Percentiles rank a stretch among this genome's conserved stretches.
These are phyloP conservation scores for Dascyllus trimaculatus DNA, from an alignment of 2,113 vertebrate genomes.

Conservation along the genomic window DNA sequence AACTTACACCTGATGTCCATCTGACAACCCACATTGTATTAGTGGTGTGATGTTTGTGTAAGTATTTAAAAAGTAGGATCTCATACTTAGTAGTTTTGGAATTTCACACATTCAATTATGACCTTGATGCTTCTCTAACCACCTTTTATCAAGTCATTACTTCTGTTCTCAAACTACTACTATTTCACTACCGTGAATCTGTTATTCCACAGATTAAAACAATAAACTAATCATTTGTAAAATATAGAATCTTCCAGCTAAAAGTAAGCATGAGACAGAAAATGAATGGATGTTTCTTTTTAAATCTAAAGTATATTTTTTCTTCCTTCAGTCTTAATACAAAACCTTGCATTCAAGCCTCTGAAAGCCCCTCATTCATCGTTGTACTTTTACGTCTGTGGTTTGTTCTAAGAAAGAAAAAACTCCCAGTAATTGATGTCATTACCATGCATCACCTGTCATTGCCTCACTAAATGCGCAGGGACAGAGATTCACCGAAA, in stretches of 20 bases:
- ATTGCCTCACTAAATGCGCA: conserved; percentile 60
- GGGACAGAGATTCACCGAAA: conserved; percentile 53
- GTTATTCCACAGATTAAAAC: too few relatives aligned
- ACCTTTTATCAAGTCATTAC: too few relatives aligned
- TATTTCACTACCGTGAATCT: too few relatives aligned
- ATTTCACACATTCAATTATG: too few relatives aligned
- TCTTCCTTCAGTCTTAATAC: not conserved
- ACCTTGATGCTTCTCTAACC: too few relatives aligned
- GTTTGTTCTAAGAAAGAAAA: conserved; percentile 35
- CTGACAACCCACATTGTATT: too few relatives aligned
- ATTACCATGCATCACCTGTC: conserved; percentile 72
- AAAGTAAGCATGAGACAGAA: not conserved
- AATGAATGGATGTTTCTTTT: not conserved
- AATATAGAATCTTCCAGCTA: not conserved
- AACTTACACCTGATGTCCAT: too few relatives aligned
- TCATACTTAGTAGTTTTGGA: too few relatives aligned
- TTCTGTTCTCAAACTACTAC: too few relatives aligned
- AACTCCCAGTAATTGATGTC: conserved; percentile 60
- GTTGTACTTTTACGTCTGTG: conserved; percentile 42
- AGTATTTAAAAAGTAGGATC: too few relatives aligned
- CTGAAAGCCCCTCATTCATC: conserved; percentile 55
- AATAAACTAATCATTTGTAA: too few relatives aligned
- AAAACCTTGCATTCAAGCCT: conserved; percentile 29
- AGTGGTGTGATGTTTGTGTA: not conserved
- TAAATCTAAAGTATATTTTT: not conserved